Conservation (phyloP, 2,888 invertebrate genomes). For the Tuta absoluta region DNA sequence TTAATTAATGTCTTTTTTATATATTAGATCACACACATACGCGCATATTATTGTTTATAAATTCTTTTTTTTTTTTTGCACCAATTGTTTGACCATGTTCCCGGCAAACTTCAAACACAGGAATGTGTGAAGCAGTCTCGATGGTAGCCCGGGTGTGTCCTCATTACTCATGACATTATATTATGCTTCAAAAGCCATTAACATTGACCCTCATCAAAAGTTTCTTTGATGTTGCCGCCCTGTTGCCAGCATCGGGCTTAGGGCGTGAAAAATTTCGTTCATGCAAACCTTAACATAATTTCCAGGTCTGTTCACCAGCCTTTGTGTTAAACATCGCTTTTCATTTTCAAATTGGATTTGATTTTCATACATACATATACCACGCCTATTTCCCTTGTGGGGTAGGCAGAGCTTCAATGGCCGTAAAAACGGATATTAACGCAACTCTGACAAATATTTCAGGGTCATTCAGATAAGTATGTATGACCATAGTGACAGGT, state of each 20-base stretch:
- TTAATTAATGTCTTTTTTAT: too few relatives aligned
- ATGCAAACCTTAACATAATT: slow-evolving; percentile 18
- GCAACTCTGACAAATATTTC: too few relatives aligned
- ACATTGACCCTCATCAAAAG: slow-evolving; percentile 63
- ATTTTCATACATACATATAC: too few relatives aligned
- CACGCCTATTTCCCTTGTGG: too few relatives aligned
- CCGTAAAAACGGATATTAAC: too few relatives aligned
- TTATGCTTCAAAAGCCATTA: slow-evolving; percentile 49
- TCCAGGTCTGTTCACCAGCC: background rate
- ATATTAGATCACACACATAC: too few relatives aligned
- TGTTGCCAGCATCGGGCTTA: slow-evolving; percentile 43
- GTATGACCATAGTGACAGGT: too few relatives aligned
- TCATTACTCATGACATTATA: slow-evolving; percentile 47
- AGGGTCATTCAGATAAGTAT: too few relatives aligned
- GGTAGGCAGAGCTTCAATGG: too few relatives aligned
- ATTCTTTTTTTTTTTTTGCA: too few relatives aligned
- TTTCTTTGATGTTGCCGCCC: slow-evolving; percentile 54
- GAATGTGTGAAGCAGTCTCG: slow-evolving; percentile 36
- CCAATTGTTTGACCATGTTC: background rate
- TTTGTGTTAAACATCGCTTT: background rate
- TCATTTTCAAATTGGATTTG: background rate
- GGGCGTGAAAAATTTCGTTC: slow-evolving; percentile 14
- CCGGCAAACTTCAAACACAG: slow-evolving; percentile 1
- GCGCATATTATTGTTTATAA: too few relatives aligned
- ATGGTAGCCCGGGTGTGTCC: slow-evolving; percentile 37